A percentile compares a stretch with the other conserved stretches of the same genome.
Evolutionary conservation across 2,797 vertebrate species (phyloP).

Genomic region (Hoplostethus atlanticus): DNA sequence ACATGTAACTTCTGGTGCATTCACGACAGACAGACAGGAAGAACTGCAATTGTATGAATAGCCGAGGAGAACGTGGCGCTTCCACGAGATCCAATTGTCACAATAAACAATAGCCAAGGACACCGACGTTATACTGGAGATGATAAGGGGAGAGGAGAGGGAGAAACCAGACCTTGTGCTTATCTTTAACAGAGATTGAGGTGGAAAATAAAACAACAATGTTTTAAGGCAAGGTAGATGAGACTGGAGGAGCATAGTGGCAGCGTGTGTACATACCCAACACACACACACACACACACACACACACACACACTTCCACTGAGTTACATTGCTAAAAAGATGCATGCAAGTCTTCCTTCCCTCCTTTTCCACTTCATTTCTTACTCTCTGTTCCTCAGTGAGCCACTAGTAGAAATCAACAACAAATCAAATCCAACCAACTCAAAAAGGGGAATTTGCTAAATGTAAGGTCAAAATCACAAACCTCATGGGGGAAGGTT

Average conservation of each 20-base stretch:
- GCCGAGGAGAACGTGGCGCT: conserved; percentile 29
- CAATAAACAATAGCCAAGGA: conserved; percentile 40
- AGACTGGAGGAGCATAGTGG: conserved; percentile 19
- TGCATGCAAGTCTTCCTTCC: conserved; percentile 34
- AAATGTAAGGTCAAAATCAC: too few relatives aligned
- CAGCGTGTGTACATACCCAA: conserved; percentile 46
- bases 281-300: conserved; percentile 32
- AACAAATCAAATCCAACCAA: too few relatives aligned
- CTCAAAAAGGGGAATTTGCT: too few relatives aligned
- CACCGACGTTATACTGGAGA: conserved; percentile 36
- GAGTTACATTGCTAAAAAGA: conserved; percentile 67
- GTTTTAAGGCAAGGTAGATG: too few relatives aligned
- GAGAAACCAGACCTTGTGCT: conserved; percentile 34
- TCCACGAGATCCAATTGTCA: conserved; percentile 13
- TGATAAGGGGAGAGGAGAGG: conserved; percentile 18
- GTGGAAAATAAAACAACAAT: conserved; percentile 44
- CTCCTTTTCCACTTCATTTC: neutral
- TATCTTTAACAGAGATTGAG: conserved; percentile 35
- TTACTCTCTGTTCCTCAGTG: neutral
- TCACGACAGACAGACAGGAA: neutral
- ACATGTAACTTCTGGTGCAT: neutral
- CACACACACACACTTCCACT: conserved; percentile 48
- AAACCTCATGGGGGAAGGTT: too few relatives aligned
- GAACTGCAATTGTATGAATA: conserved; percentile 37
- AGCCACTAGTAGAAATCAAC: too few relatives aligned